A percentile compares a stretch with the other conserved stretches of the same genome.
Conservation (phyloP, 1,140 invertebrate species). For the Polypedilum pembai region DNA sequence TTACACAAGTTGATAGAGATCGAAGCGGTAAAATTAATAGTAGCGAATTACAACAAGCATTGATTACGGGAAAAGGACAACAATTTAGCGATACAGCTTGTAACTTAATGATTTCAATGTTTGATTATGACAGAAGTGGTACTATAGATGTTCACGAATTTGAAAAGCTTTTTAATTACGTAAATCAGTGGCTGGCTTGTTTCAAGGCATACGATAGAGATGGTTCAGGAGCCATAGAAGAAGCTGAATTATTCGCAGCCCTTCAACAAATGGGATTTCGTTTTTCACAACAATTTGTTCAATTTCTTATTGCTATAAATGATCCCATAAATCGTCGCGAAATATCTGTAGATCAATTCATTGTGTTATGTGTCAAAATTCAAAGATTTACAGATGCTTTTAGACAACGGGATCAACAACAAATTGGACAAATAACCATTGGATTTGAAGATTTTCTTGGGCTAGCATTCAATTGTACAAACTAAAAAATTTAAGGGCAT, state of each 20-base stretch:
- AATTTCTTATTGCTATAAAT: conserved; percentile 61
- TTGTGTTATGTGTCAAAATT: conserved; percentile 78
- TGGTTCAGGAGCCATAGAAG: conserved; percentile 74
- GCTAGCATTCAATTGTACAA: conserved; percentile 62
- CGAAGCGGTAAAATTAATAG: conserved; percentile 73
- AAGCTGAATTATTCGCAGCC: conserved; percentile 68
- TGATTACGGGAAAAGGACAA: conserved; percentile 79
- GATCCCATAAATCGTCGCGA: conserved; percentile 52
- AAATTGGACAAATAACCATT: conserved; percentile 68
- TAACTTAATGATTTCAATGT: conserved; percentile 88
- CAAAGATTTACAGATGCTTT: conserved; percentile 82
- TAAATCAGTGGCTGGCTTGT: conserved; percentile 77
- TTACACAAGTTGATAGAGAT: conserved; percentile 71
- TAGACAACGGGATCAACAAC: conserved; percentile 59
- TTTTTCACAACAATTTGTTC: conserved; percentile 69
- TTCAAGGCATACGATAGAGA: conserved; percentile 77
- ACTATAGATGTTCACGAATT: conserved; percentile 83
- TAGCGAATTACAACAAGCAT: conserved; percentile 67
- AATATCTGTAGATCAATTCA: conserved; percentile 80
- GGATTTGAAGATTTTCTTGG: conserved; percentile 79
- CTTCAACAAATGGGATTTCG: conserved; percentile 83
- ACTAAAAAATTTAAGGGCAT: too few relatives aligned
- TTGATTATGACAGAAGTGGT: conserved; percentile 76
- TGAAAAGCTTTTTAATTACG: conserved; percentile 77
- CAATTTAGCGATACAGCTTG: conserved; percentile 79